Evolutionary conservation across 2,113 vertebrate genomes (phyloP).

Genomic region (Upupa epops): DNA sequence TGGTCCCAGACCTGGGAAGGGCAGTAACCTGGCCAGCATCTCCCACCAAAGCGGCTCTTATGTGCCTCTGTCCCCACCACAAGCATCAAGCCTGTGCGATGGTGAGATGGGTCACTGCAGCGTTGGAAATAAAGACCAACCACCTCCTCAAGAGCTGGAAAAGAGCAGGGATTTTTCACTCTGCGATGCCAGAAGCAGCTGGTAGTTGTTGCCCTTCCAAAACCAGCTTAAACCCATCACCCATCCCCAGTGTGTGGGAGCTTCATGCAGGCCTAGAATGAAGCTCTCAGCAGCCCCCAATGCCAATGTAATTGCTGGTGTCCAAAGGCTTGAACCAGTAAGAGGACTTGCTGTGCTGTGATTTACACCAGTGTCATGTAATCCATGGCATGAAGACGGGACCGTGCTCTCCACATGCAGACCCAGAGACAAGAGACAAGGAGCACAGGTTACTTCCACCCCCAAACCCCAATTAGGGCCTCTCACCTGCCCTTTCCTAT

Average conservation of each 20-base stretch:
- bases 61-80: rapidly evolving
- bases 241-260: neutral
- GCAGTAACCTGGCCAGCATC: neutral
- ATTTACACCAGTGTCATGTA: neutral
- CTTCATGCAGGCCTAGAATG: neutral
- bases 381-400: neutral
- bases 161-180: neutral
- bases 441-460: neutral
- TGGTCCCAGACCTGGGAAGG: neutral
- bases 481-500: neutral
- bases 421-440: neutral
- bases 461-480: neutral
- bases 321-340: neutral
- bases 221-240: neutral
- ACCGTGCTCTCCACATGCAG: neutral
- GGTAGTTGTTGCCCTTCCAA: neutral
- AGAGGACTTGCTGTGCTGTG: neutral
- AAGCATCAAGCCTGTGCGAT: rapidly evolving
- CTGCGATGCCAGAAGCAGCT: neutral
- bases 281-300: neutral
- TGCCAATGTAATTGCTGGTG: neutral
- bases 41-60: neutral
- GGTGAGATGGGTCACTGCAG: neutral
- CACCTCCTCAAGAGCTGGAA: neutral
- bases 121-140: neutral